phyloP scores from a whole-genome alignment of 2,113 vertebrate genomes.

The Pseudorectes ferrugineus region DNA sequence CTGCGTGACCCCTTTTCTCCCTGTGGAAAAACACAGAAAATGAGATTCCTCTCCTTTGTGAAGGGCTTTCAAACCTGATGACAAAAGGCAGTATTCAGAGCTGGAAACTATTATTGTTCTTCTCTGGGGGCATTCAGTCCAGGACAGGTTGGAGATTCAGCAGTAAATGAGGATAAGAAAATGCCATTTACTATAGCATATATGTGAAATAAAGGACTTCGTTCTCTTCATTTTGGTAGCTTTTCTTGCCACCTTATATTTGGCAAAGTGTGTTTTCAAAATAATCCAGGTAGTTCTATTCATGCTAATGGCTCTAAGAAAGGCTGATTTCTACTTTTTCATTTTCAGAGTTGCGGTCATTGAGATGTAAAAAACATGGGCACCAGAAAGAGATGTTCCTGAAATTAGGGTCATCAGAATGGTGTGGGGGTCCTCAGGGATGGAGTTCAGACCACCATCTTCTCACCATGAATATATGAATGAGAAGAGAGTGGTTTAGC shows the following conservation, averaged over 20 bases:
- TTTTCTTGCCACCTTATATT: background rate
- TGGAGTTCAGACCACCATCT: background rate
- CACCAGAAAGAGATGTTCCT: background rate
- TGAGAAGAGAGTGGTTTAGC: background rate
- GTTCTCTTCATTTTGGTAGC: background rate
- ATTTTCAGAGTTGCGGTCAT: background rate
- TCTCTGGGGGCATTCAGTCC: conserved; percentile 25
- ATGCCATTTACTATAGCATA: background rate
- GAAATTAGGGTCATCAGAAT: background rate
- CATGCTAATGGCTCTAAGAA: background rate
- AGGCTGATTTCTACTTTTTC: background rate
- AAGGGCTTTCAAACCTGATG: conserved; percentile 38
- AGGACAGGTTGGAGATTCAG: conserved; percentile 22
- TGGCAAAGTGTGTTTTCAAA: background rate
- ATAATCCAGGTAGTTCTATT: background rate
- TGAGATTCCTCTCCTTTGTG: conserved; percentile 54
- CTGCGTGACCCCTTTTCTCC: background rate
- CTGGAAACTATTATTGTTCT: conserved; percentile 48
- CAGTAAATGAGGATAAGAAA: conserved; percentile 7
- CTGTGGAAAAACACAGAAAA: conserved; percentile 53
- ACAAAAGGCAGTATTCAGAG: conserved; percentile 57
- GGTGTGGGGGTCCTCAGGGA: background rate
- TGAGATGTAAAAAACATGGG: background rate
- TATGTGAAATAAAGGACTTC: background rate
- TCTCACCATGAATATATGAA: background rate